These are phyloP conservation scores for Fregata magnificens DNA, from an alignment of 2,113 vertebrate genomes.

Conservation along the genomic window DNA sequence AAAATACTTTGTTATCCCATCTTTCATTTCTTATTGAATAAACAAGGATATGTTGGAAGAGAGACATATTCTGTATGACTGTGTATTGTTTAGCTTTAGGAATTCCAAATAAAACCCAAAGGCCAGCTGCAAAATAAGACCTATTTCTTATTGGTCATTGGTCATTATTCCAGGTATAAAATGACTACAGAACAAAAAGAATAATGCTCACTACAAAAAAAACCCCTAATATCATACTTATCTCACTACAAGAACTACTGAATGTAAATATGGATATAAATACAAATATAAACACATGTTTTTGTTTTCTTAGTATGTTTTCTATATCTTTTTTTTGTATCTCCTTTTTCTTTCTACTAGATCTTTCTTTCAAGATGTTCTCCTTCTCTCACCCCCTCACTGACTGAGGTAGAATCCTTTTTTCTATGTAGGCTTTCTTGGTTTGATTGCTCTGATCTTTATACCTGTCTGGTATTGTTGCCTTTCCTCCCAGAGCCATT, in stretches of 20 bases:
- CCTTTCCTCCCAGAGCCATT: not conserved
- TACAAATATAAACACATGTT: not conserved
- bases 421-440: not conserved
- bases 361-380: not conserved
- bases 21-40: not conserved
- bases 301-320: not conserved
- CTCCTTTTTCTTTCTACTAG: not conserved
- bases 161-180: not conserved
- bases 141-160: not conserved
- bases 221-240: not conserved
- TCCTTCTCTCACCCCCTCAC: not conserved
- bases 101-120: not conserved
- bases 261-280: not conserved
- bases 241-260: not conserved
- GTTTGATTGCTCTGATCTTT: not conserved
- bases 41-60: not conserved
- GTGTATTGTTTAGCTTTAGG: not conserved
- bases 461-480: not conserved
- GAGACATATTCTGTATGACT: not conserved
- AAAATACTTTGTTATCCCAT: not conserved
- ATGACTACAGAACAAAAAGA: not conserved
- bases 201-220: not conserved
- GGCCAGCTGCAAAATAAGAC: not conserved
- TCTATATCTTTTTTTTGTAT: not conserved
- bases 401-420: not conserved